Conservation (phyloP, 2,888 invertebrate species). For the Lasius fuliginosus region DNA sequence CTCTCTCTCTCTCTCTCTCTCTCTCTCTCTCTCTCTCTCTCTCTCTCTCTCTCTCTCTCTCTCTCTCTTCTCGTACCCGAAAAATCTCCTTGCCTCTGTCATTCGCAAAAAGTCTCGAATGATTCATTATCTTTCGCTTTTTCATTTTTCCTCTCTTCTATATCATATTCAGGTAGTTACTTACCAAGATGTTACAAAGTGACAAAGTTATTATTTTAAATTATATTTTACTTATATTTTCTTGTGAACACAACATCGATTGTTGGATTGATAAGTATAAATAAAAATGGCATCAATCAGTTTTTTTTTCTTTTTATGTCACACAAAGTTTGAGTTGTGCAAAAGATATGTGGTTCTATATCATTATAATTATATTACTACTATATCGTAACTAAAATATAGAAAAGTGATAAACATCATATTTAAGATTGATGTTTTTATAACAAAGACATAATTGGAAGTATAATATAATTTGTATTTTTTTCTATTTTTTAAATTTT, state of each 20-base stretch:
- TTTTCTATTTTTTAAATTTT: background rate
- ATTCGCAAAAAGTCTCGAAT: conserved; percentile 10
- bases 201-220: background rate
- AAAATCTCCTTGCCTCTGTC: conserved; percentile 6
- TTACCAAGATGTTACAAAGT: background rate
- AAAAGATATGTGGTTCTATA: background rate
- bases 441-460: background rate
- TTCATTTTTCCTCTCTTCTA: background rate
- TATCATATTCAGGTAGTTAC: background rate
- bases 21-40: background rate
- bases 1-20: conserved; percentile 10
- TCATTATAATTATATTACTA: background rate
- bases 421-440: background rate
- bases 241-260: background rate
- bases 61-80: background rate
- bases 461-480: background rate
- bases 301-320: background rate
- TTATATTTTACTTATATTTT: background rate
- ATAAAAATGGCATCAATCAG: background rate
- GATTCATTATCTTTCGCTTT: background rate
- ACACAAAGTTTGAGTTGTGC: background rate
- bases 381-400: background rate
- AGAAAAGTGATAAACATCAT: background rate
- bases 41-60: conserved; percentile 2
- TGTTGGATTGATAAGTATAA: background rate